These are phyloP conservation scores for Cettia cetti DNA, from an alignment of 2,113 vertebrate genomes.

Conservation along the genomic window DNA sequence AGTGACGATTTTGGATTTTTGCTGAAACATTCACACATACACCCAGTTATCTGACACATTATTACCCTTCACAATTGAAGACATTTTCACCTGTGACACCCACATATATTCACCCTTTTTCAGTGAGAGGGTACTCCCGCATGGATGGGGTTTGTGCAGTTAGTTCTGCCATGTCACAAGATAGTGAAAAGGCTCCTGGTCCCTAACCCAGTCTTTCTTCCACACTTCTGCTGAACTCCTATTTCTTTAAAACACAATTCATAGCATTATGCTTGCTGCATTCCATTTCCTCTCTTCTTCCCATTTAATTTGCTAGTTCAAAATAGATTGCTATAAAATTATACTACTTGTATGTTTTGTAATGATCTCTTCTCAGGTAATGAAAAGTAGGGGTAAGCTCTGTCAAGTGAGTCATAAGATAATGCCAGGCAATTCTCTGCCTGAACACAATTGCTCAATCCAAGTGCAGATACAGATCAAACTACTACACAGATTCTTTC, in stretches of 20 bases:
- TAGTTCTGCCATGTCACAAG: not conserved
- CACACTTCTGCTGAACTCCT: not conserved
- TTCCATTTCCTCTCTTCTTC: conserved; percentile 49
- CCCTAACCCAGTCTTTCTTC: not conserved
- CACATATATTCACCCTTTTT: not conserved
- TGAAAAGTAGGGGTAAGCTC: conserved; percentile 61
- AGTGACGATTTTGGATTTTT: not conserved
- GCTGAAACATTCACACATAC: not conserved
- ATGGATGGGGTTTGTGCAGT: not conserved
- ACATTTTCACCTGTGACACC: not conserved
- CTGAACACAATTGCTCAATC: conserved; percentile 49
- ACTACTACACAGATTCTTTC: conserved; percentile 16
- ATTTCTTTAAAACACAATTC: conserved; percentile 39
- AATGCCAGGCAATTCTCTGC: conserved; percentile 60
- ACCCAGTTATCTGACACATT: not conserved
- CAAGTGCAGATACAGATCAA: conserved; percentile 54
- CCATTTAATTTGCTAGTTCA: conserved; percentile 57
- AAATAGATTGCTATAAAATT: conserved; percentile 65
- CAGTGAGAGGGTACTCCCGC: not conserved
- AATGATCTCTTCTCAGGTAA: conserved; percentile 64
- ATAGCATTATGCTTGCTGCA: conserved; percentile 10
- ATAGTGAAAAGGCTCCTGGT: not conserved
- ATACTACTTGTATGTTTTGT: conserved; percentile 59
- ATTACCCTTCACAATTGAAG: not conserved
- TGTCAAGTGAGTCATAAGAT: conserved; percentile 65